Conservation (phyloP, 1,140 invertebrate genomes). For the Scaptomyza hsui region DNA sequence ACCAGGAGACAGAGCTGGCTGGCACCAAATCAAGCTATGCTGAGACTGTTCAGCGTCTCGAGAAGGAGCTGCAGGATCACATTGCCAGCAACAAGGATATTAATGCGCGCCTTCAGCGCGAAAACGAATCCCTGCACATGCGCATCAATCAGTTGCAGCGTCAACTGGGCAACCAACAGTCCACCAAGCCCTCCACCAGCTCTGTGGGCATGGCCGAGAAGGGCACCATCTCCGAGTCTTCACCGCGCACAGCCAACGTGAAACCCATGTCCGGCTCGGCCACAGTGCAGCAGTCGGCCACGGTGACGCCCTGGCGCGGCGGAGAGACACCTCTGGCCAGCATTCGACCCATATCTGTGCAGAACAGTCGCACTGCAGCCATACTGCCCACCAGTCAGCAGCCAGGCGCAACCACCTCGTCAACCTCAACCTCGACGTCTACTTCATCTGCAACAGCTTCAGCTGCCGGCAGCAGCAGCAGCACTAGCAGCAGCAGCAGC, state of each 20-base stretch:
- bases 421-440: conserved; percentile 59
- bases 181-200: conserved; percentile 88
- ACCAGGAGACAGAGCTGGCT: conserved; percentile 86
- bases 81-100: conserved; percentile 87
- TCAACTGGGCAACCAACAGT: conserved; percentile 89
- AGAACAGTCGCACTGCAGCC: conserved; percentile 89
- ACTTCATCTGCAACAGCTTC: conserved; percentile 60
- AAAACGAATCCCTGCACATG: conserved; percentile 90
- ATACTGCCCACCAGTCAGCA: conserved; percentile 90
- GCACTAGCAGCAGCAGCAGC: conserved; percentile 16
- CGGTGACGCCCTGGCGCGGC: conserved; percentile 86
- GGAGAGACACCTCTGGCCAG: conserved; percentile 94
- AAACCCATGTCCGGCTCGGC: conserved; percentile 93
- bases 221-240: conserved; percentile 90
- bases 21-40: conserved; percentile 90
- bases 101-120: conserved; percentile 86
- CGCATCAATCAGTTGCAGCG: conserved; percentile 90
- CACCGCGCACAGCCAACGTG: conserved; percentile 94
- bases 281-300: conserved; percentile 85
- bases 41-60: conserved; percentile 88
- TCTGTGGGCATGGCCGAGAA: conserved; percentile 87
- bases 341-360: conserved; percentile 94
- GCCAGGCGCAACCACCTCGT: conserved; percentile 44
- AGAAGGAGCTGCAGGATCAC: conserved; percentile 90
- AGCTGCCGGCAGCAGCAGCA: conserved; percentile 52